Evolutionary conservation across 2,888 invertebrate species (phyloP).

Genomic region (Busseola fusca): DNA sequence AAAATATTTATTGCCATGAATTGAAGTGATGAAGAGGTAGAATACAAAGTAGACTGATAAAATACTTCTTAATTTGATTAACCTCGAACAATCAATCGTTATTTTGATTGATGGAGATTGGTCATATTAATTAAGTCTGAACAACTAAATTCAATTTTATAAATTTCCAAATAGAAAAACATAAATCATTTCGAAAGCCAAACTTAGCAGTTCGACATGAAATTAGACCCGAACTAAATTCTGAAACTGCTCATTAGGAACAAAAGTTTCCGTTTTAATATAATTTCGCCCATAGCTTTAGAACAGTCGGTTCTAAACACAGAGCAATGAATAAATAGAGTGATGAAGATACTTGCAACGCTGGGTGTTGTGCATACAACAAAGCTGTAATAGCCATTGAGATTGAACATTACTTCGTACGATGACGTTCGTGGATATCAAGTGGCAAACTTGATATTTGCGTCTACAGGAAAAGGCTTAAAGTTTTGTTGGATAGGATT

Average conservation of each 20-base stretch:
- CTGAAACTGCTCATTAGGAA: slow-evolving; percentile 54
- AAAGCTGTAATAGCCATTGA: not conserved
- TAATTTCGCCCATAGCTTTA: slow-evolving; percentile 48
- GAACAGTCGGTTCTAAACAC: slow-evolving; percentile 15
- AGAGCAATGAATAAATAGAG: slow-evolving; percentile 23
- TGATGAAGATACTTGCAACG: not conserved
- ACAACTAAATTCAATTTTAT: slow-evolving; percentile 33
- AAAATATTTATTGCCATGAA: not conserved
- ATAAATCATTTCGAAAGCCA: slow-evolving; percentile 49
- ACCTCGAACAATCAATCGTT: slow-evolving; percentile 36
- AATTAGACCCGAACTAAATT: slow-evolving; percentile 51
- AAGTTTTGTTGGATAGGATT: not conserved
- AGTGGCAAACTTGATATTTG: not conserved
- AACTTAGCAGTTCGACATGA: slow-evolving; percentile 45
- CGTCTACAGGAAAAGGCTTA: not conserved
- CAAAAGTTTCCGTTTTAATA: slow-evolving; percentile 48
- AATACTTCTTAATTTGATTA: not conserved
- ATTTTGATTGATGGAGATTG: slow-evolving; percentile 38
- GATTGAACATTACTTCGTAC: not conserved
- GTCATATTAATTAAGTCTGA: slow-evolving; percentile 30
- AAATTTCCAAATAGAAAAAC: slow-evolving; percentile 26
- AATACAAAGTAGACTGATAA: not conserved
- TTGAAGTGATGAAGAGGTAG: not conserved
- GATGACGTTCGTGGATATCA: not conserved
- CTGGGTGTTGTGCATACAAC: not conserved